These are phyloP conservation scores for Protodeltote pygarga DNA, from an alignment of 2,888 invertebrate genomes.

Conservation along the genomic window DNA sequence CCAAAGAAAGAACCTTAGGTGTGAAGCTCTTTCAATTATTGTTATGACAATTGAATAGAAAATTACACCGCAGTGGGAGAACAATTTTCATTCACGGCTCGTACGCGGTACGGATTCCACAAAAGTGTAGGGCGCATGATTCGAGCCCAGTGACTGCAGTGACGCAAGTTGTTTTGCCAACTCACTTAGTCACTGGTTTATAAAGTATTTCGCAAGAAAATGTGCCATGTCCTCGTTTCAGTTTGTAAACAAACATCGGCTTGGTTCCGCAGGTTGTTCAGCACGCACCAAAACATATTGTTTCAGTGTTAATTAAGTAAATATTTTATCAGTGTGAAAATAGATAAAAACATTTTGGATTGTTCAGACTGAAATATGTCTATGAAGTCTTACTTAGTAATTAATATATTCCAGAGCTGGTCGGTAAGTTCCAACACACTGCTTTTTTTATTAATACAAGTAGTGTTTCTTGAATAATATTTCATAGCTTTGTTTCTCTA, in stretches of 20 bases:
- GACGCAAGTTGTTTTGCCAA: slow-evolving; percentile 81
- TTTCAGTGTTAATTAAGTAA: slow-evolving; percentile 20
- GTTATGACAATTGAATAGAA: slow-evolving; percentile 10
- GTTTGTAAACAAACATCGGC: slow-evolving; percentile 70
- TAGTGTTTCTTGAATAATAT: neutral
- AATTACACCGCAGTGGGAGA: slow-evolving; percentile 10
- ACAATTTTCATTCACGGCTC: slow-evolving; percentile 24
- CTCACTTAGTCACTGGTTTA: slow-evolving; percentile 72
- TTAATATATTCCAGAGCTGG: slow-evolving; percentile 25
- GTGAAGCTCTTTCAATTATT: too few relatives aligned
- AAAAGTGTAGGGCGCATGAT: slow-evolving; percentile 34
- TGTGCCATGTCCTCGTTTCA: slow-evolving; percentile 74
- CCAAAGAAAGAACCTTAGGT: too few relatives aligned
- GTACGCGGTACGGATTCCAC: slow-evolving; percentile 25
- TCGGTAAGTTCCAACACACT: slow-evolving; percentile 28
- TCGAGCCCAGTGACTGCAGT: slow-evolving; percentile 48
- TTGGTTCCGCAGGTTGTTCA: slow-evolving; percentile 38
- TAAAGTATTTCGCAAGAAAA: slow-evolving; percentile 75
- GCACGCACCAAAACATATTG: slow-evolving; percentile 17
- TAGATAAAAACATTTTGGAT: slow-evolving; percentile 12
- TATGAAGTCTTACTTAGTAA: slow-evolving; percentile 25
- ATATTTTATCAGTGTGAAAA: slow-evolving; percentile 16
- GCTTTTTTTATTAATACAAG: neutral
- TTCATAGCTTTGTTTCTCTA: too few relatives aligned
- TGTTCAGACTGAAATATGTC: slow-evolving; percentile 23